Evolutionary conservation across 1,140 invertebrate genomes (phyloP), one percentile per base, ranked within the genome.

Genomic region (Halesus radiatus): DNA sequence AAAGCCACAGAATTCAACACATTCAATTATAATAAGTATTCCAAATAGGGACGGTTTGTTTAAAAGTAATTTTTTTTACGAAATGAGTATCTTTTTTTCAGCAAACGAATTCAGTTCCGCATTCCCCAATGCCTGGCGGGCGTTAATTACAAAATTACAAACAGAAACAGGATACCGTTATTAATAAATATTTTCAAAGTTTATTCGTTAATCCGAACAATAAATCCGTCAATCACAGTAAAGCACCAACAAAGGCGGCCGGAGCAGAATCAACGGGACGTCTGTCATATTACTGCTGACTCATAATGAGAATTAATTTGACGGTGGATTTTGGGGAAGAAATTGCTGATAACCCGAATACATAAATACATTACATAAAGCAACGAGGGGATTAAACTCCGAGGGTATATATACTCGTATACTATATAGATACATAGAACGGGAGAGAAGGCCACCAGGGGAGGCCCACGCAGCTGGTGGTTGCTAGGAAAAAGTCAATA

Each of bases 201-300:
- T 73, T 56, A 75, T 75, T 58, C 54, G 53, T 75, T 56, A 75
- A 56, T 75, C 54, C 54, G 29, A 20, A 75, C 72, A 75, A 75
- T 75, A 75, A 75, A 75, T 75, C 52, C 54, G 72, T 75, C 72
- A 75, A 75, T 75, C 72, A 75, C 26, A 26, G 56, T 56, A 73
- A n/a, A 58, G 72, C 13, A 58, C 53, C 54, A 75, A 75, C 53
- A 75, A 75, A 56, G 54, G 22, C 23, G 2, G 54, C 53, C 22
- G n/a, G 68, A 6, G 32, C 68, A 72, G 50, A 72, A 58, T 75
- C 53, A 56, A 50, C 53, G 53, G 53, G 72, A 58, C 18, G 72
- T 58, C 72, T 75, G 72, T 75, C 72, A 75, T 29, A 58, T 56
- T 32, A 75, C 26, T 58, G 72, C 72, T 75, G 72, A 75, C n/a